Percentiles rank a stretch among this genome's conserved stretches.
Evolutionary conservation across 2,888 invertebrate species (phyloP).

Genomic region (Cryptus armator): DNA sequence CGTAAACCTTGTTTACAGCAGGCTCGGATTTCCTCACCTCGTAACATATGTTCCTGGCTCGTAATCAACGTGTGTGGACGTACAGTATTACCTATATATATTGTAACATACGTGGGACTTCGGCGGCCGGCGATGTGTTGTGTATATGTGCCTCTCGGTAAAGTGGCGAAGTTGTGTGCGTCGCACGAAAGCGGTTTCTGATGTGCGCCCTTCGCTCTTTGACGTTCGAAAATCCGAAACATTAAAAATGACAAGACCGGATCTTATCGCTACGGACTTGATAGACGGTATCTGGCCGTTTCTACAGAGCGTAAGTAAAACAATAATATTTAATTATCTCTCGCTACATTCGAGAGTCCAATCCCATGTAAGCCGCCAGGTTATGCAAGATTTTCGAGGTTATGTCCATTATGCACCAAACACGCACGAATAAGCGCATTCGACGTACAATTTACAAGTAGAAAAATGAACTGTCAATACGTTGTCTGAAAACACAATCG

Average conservation of each 20-base stretch:
- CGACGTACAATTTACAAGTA: background rate
- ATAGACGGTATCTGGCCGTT: conserved; percentile 93
- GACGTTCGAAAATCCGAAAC: conserved; percentile 42
- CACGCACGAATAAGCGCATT: conserved; percentile 5
- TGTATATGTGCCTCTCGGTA: conserved; percentile 6
- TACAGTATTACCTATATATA: conserved; percentile 1
- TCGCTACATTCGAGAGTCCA: background rate
- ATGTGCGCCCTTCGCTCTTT: conserved; percentile 44
- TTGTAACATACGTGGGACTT: background rate
- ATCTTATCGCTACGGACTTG: conserved; percentile 90
- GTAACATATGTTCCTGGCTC: background rate
- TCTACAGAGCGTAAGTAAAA: conserved; percentile 91
- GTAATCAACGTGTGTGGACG: background rate
- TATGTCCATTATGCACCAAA: background rate
- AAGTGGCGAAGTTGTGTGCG: background rate
- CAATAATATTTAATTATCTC: background rate
- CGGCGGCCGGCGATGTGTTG: background rate
- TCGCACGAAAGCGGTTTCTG: conserved; percentile 47
- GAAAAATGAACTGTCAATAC: background rate
- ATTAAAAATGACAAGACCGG: conserved; percentile 86
- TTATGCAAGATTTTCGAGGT: conserved; percentile 50
- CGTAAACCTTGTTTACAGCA: background rate
- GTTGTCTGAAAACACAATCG: background rate
- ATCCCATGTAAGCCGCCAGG: background rate
- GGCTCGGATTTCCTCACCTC: background rate